Conservation (phyloP, 2,888 invertebrate species). For the Vesta saturnalis region DNA sequence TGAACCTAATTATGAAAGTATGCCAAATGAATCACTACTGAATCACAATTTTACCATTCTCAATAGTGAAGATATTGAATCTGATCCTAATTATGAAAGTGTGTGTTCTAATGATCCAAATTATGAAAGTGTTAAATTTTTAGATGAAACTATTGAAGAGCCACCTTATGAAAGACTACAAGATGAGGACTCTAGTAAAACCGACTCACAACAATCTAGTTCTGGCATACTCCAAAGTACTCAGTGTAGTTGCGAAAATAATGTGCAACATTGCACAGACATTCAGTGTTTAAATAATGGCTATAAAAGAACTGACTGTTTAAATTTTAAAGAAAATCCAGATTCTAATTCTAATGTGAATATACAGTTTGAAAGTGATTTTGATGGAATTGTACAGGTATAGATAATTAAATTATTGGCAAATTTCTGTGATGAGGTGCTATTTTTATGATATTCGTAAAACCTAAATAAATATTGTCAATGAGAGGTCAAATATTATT, state of each 20-base stretch:
- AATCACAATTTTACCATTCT: constrained; percentile 70
- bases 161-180: constrained; percentile 75
- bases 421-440: constrained; percentile 4
- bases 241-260: background rate
- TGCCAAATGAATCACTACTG: constrained; percentile 64
- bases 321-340: constrained; percentile 33
- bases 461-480: too few relatives aligned
- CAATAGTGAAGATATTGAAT: constrained; percentile 72
- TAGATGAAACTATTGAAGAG: constrained; percentile 68
- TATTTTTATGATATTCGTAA: constrained; percentile 1
- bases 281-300: constrained; percentile 64
- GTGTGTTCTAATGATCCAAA: constrained; percentile 78
- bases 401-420: constrained; percentile 9
- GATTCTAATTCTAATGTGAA: constrained; percentile 14
- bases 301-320: constrained; percentile 71
- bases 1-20: constrained; percentile 82
- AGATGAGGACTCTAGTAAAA: constrained; percentile 52
- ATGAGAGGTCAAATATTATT: too few relatives aligned
- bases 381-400: constrained; percentile 35
- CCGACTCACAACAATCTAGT: constrained; percentile 50
- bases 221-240: constrained; percentile 50
- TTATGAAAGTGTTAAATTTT: constrained; percentile 83
- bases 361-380: constrained; percentile 28
- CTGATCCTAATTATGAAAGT: constrained; percentile 76
- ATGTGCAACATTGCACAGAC: background rate